Evolutionary conservation across 1,140 invertebrate genomes (phyloP).

Genomic region (Rhagoletis pomonella): DNA sequence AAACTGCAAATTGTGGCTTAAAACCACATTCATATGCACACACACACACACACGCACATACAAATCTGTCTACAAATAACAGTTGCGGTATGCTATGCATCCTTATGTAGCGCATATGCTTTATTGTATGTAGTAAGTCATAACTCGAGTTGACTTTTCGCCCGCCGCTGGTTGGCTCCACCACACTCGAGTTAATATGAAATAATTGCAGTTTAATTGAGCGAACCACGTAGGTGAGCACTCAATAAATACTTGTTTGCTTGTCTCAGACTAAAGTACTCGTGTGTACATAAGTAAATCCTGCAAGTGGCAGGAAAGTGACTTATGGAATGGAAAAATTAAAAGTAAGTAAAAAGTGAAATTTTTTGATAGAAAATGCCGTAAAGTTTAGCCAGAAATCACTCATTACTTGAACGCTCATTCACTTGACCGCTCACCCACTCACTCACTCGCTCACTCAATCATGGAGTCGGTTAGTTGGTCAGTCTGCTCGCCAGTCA

Average conservation of each 20-base stretch:
- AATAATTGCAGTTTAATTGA: conserved; percentile 37
- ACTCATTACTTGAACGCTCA: background rate
- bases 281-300: background rate
- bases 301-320: background rate
- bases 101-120: background rate
- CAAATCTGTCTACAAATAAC: background rate
- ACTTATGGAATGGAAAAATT: background rate
- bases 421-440: background rate
- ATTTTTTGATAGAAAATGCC: background rate
- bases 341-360: background rate
- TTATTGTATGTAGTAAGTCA: background rate
- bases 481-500: background rate
- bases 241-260: background rate
- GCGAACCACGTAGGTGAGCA: background rate
- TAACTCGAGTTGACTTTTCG: conserved; percentile 27
- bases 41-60: background rate
- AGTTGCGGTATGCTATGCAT: background rate
- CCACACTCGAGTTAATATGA: conserved; percentile 27
- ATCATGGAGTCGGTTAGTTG: background rate
- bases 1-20: conserved; percentile 5
- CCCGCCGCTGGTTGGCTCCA: background rate
- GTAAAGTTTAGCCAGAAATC: background rate
- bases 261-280: background rate
- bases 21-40: background rate
- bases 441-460: background rate